Evolutionary conservation across 2,113 vertebrate species (phyloP), one percentile per base, ranked within the genome.

Genomic region (Leucopsar rothschildi): DNA sequence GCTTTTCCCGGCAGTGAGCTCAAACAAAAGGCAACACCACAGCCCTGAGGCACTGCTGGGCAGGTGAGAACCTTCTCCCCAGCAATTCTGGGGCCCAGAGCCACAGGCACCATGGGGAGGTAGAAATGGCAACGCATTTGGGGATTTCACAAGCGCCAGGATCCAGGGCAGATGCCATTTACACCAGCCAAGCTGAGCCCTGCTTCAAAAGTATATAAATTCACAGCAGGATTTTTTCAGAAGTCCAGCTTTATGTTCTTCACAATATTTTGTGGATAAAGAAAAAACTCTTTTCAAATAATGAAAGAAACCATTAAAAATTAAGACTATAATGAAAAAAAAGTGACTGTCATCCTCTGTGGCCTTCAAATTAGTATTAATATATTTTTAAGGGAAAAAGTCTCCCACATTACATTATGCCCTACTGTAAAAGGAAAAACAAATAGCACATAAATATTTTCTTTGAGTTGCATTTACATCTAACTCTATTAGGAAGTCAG

Each of bases 21-120:
- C 87, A 76, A 83, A 22, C 0, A 5, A 68, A 63, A 19, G 35
- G 24, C 11, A 79, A 17, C 35, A 39, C 7, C 6, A 4, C 1
- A 10, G 52, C 8, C 20, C 44, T 19, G 50, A 75, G 59, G 44
- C 31, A 79, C 7, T 2, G 1, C 24, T 42, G 60, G 45, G 37
- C 22, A 55, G 37, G 15, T 2, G 9, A 66, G 19, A 8, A 27
- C 3, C 9, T 61, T 11, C 27, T 65, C 15, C 27, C 9, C 8
- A 17, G 11, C 2, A 1, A 15, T 8, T 18, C 28, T 17, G 25
- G 47, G 16, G 3, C 15, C 33, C 29, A 63, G 47, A 76, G 63
- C 13, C 4, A 1, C 33, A 39, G 14, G 14, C 7, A 11, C 17
- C 15, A 16, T 0, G 3, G 6, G 9, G 7, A 1, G 1, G 13